Conservation (phyloP, 2,797 vertebrate species). For the Oreonectes daqikongensis region DNA sequence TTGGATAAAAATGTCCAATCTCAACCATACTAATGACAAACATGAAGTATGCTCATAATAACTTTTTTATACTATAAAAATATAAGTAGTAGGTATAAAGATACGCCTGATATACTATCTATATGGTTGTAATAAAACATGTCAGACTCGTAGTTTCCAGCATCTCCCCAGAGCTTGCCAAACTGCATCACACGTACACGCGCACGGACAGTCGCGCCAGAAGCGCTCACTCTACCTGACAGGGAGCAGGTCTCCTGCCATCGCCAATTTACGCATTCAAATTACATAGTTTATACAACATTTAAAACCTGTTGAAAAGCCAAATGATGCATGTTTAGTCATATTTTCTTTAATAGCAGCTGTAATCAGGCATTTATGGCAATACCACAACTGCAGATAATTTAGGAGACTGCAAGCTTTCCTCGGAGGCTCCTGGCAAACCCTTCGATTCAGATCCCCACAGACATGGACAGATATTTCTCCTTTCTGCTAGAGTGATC, state of each 20-base stretch:
- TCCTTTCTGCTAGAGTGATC: slow-evolving; percentile 37
- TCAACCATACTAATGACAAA: not conserved
- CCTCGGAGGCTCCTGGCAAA: slow-evolving; percentile 13
- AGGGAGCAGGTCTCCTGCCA: slow-evolving; percentile 14
- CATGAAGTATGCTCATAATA: not conserved
- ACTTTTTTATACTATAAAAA: not conserved
- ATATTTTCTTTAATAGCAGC: slow-evolving; percentile 10
- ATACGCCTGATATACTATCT: not conserved
- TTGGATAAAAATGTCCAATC: not conserved
- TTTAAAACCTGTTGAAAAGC: not conserved
- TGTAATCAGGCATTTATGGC: slow-evolving; percentile 21
- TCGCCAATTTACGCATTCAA: slow-evolving; percentile 18
- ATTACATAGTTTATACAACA: slow-evolving; percentile 21
- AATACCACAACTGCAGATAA: slow-evolving; percentile 5
- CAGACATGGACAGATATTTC: slow-evolving; percentile 30
- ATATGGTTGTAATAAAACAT: not conserved
- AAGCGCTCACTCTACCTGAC: slow-evolving; percentile 20
- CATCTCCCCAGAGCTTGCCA: not conserved
- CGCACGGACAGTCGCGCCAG: slow-evolving; percentile 14
- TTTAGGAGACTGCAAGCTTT: slow-evolving; percentile 22
- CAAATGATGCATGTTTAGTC: not conserved
- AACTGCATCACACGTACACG: slow-evolving; percentile 2
- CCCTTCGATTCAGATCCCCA: not conserved
- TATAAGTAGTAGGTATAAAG: not conserved
- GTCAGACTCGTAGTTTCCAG: slow-evolving; percentile 10